phyloP scores from a whole-genome alignment of 2,888 invertebrate genomes.

The Crocallis elinguaria region DNA sequence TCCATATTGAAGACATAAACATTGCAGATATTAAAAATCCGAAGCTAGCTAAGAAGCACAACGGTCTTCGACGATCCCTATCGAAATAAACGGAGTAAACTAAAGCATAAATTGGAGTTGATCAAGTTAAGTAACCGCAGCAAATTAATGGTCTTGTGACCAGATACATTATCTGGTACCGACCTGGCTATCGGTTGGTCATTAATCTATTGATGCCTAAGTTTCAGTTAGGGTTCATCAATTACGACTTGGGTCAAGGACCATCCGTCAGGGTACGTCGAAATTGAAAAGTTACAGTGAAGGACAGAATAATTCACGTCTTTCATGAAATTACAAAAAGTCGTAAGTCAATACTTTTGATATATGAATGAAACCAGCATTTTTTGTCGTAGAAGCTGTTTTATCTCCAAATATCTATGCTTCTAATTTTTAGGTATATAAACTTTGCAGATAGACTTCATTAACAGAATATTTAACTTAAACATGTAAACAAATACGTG shows the following conservation, averaged over 20 bases:
- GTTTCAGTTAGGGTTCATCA: conserved; percentile 72
- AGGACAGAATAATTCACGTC: not conserved
- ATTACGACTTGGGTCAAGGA: conserved; percentile 66
- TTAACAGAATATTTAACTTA: too few species aligned
- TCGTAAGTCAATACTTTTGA: too few species aligned
- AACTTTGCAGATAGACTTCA: too few species aligned
- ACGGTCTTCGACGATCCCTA: not conserved
- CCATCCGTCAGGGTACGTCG: conserved; percentile 61
- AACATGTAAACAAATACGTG: too few species aligned
- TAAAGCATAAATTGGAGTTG: conserved; percentile 62
- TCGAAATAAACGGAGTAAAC: conserved; percentile 40
- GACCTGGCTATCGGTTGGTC: conserved; percentile 73
- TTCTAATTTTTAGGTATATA: too few species aligned
- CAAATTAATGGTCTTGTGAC: conserved; percentile 74
- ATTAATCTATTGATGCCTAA: conserved; percentile 78
- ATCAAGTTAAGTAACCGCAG: conserved; percentile 79
- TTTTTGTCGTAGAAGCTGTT: too few species aligned
- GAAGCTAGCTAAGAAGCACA: too few species aligned
- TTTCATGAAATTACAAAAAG: too few species aligned
- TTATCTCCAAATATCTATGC: too few species aligned
- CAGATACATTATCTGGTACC: conserved; percentile 79
- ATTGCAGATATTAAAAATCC: too few species aligned
- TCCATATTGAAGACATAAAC: too few species aligned
- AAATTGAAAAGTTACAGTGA: conserved; percentile 35
- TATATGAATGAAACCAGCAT: too few species aligned